Conservation (phyloP, 2,113 vertebrate genomes). For the Equus przewalskii region DNA sequence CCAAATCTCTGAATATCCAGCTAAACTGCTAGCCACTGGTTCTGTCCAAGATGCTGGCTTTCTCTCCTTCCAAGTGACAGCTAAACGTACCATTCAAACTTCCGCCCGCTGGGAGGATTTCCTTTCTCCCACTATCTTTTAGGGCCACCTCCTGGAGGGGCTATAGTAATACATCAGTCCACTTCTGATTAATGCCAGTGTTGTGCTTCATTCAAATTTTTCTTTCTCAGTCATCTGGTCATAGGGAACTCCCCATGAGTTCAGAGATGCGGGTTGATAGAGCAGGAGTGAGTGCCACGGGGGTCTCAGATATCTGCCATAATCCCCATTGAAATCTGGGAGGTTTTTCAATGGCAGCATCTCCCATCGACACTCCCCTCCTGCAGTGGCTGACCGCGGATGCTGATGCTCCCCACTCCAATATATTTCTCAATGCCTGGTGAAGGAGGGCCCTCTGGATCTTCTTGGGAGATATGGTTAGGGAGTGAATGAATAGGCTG, state of each 20-base stretch:
- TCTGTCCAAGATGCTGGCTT: background rate
- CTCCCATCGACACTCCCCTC: background rate
- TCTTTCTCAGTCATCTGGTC: background rate
- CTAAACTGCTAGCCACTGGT: background rate
- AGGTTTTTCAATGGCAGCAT: background rate
- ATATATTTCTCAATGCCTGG: background rate
- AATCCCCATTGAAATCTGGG: background rate
- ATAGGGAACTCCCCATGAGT: background rate
- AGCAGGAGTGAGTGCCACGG: background rate
- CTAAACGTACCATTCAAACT: background rate
- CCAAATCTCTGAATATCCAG: background rate
- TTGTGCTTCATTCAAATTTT: background rate
- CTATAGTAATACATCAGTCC: background rate
- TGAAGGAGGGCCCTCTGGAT: background rate
- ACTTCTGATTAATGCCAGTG: background rate
- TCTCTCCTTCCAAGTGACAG: background rate
- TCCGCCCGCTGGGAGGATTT: background rate
- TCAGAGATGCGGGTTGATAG: background rate
- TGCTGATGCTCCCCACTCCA: background rate
- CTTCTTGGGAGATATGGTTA: background rate
- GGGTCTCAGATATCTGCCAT: background rate
- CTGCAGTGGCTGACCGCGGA: background rate
- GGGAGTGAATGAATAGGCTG: background rate
- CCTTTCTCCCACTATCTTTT: background rate
- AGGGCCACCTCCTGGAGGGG: background rate